Evolutionary conservation across 2,888 invertebrate species (phyloP).

Genomic region (Holacanthella duospinosa): DNA sequence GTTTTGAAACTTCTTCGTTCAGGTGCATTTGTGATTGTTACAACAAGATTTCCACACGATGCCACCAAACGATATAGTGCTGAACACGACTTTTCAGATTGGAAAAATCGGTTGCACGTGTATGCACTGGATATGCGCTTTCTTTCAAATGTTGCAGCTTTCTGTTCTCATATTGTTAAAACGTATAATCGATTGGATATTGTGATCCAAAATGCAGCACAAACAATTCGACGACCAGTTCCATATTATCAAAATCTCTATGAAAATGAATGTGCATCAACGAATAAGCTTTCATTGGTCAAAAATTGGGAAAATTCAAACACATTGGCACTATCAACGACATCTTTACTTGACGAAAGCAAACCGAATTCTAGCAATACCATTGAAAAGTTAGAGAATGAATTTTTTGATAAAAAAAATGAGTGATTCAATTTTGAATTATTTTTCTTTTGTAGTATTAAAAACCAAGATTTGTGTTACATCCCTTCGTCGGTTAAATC

Average conservation of each 20-base stretch:
- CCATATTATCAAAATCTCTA: constrained; percentile 13
- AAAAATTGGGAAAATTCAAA: not conserved
- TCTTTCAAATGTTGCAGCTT: constrained; percentile 10
- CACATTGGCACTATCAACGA: too few relatives aligned
- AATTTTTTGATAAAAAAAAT: too few relatives aligned
- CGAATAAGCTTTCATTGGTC: not conserved
- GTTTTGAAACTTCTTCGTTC: constrained; percentile 16
- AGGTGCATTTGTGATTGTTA: constrained; percentile 14
- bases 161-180: constrained; percentile 11
- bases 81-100: constrained; percentile 12
- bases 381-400: too few relatives aligned
- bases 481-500: not conserved
- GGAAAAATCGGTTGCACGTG: constrained; percentile 15
- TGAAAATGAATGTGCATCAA: not conserved
- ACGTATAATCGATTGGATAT: constrained; percentile 15
- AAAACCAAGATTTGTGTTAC: too few relatives aligned
- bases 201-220: constrained; percentile 22
- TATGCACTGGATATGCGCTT: constrained; percentile 14
- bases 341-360: too few relatives aligned
- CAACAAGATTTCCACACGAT: constrained; percentile 21
- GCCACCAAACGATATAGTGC: constrained; percentile 13
- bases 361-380: too few relatives aligned
- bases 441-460: too few relatives aligned
- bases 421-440: too few relatives aligned
- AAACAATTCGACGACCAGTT: constrained; percentile 19